A percentile compares a stretch with the other conserved stretches of the same genome.
These are phyloP conservation scores for Malurus cyaneus DNA, from an alignment of 2,113 vertebrate species.

Conservation along the genomic window DNA sequence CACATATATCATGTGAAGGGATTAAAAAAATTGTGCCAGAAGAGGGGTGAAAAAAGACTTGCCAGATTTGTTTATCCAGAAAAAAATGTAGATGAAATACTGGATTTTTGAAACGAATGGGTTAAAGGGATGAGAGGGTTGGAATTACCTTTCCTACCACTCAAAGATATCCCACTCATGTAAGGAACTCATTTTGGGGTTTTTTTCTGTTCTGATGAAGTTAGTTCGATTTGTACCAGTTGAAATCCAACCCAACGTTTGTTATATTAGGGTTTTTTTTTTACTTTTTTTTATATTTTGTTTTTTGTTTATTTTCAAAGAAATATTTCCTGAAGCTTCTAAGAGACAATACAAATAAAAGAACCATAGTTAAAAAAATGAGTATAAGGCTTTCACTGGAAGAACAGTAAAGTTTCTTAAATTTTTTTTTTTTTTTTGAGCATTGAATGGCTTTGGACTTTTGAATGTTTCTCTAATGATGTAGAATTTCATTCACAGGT, in stretches of 20 bases:
- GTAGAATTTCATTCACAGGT: background rate
- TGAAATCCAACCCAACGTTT: background rate
- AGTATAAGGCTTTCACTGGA: background rate
- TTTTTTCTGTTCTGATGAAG: background rate
- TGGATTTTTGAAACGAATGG: background rate
- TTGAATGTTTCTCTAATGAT: background rate
- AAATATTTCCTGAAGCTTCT: background rate
- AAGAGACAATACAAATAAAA: background rate
- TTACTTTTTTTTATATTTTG: background rate
- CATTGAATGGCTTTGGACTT: background rate
- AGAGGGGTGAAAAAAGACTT: accelerated
- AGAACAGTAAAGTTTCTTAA: background rate
- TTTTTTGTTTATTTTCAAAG: background rate
- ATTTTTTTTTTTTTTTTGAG: background rate
- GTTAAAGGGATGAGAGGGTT: background rate
- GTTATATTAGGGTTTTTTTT: accelerated
- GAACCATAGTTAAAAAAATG: background rate
- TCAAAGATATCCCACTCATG: background rate
- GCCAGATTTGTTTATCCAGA: background rate
- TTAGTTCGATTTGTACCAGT: background rate
- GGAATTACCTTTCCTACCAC: background rate
- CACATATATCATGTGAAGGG: background rate
- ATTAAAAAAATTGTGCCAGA: background rate
- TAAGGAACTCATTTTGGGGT: background rate
- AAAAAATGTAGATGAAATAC: background rate